Base-by-base conservation (phyloP, 2,797 vertebrate genomes). In the Fundulus diaphanus region DNA sequence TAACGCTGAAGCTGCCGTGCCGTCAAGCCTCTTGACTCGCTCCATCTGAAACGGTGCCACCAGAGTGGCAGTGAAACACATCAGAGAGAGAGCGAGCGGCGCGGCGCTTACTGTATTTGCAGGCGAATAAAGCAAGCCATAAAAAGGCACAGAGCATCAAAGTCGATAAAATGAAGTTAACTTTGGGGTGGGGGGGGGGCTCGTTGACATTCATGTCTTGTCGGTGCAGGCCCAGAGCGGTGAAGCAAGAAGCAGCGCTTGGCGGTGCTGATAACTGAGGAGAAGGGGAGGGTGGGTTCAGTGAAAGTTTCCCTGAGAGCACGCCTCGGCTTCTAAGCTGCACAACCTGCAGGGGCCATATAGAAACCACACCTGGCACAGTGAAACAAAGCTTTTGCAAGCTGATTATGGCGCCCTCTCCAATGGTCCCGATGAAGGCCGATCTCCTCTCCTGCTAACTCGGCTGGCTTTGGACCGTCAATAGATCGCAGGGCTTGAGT, bases 151-250 rank as follows among this genome's bases (percentile, higher is more conserved):
- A 27, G 83, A 13, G 1, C 31, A 76, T 83, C 68, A 83, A 59
- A 85, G 74, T 83, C 72, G 31, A 79, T 71, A 56, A 77, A 44
- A 67, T 37, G 61, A 86, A 82, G 85, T 84, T 48, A 73, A 87
- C 77, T 83, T 80, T 35, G 11, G 7, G 24, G 49, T 7, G 49
- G 18, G 48, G 49, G 37, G 57, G 70, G 85, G 77, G 80, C 78
- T 86, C 9, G 84, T 89, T 90, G 89, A 88, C 84, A 91, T 90
- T 90, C 88, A 84, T 63, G 84, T 90, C 88, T 82, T 90, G 91
- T 91, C 89, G 73, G 76, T 81, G 80, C 90, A 91, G 75, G 87
- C 88, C 81, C 84, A 59, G 85, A 82, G 87, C 85, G 67, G 70
- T 70, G 85, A 85, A 74, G 89, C 78, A 82, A 22, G 31, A 69